Base-by-base conservation (phyloP, 2,888 invertebrate genomes). In the Geophilus truncorum region DNA sequence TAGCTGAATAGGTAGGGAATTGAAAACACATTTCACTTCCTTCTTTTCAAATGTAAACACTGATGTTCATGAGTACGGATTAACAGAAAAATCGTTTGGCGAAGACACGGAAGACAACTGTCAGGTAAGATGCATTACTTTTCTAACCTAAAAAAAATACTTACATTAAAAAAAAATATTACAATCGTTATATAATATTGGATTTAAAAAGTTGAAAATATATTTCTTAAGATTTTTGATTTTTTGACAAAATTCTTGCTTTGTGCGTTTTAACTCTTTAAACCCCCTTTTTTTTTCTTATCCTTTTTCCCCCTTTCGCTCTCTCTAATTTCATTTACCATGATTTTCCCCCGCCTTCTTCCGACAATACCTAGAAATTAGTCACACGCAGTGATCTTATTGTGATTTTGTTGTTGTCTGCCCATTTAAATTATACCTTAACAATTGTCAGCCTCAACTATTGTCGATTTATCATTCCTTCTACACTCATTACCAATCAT, bases 1-100 rank as follows among this genome's bases (percentile, higher is more conserved):
- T 70, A 70, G 70, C 70, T 70, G 70, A 70, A 25, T 25, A 70
- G 70, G 70, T 70, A 70, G 28, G 12, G 70, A 70, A 70, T 70
- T 70, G 70, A 70, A 70, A 70, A 28, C 70, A 70, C 70, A 70
- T 70, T 70, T 70, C 28, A 25, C 25, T 28, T 70, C 28, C 70
- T 28, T 70, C 28, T 28, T 45, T 28, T 70, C 70, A 25, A n/a
- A 70, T 70, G 70, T 70, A 70, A 70, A 70, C 70, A 70, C 28
- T 12, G 28, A 28, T 10, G 70, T 25, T 10, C 25, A 70, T 21
- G 18, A n/a, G 51, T n/a, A 7, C 5, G 70, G 70, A 70, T 70
- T 70, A 45, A 18, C 5, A 45, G 28, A 28, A 28, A 23, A 28
- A 10, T 70, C 28, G 28, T 25, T 70, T 18, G 21, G 21, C n/a